Conservation (phyloP, 1,140 invertebrate species). For the Magallana angulata region DNA sequence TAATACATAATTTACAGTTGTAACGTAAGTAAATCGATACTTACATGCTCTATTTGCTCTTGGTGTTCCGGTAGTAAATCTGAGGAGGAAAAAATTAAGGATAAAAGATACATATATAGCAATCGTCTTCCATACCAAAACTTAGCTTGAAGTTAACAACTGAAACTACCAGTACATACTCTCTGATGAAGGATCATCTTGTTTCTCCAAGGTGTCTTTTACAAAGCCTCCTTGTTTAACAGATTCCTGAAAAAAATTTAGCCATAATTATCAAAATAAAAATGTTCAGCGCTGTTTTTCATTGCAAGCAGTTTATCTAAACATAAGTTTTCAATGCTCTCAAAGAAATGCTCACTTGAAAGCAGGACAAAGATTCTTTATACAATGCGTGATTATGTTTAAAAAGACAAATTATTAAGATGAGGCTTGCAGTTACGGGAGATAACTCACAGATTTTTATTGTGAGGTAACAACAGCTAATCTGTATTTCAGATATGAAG, state of each 20-base stretch:
- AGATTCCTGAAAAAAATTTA: constrained; percentile 37
- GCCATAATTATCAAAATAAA: background rate
- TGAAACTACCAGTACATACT: background rate
- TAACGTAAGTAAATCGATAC: background rate
- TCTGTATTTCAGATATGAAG: too few relatives aligned
- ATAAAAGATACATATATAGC: background rate
- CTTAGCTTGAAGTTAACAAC: background rate
- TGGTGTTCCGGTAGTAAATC: constrained; percentile 45
- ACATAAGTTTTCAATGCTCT: too few relatives aligned
- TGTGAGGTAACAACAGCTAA: too few relatives aligned
- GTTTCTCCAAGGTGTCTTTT: constrained; percentile 50
- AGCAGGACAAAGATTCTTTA: too few relatives aligned
- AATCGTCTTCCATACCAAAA: background rate
- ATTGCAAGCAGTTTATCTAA: too few relatives aligned
- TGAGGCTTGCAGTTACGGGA: too few relatives aligned
- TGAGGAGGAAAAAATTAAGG: background rate
- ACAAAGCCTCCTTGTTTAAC: constrained; percentile 51
- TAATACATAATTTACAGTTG: too few relatives aligned
- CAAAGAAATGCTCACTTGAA: too few relatives aligned
- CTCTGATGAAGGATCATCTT: constrained; percentile 24
- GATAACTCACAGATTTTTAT: too few relatives aligned
- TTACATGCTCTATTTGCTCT: constrained; percentile 39
- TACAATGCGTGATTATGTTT: too few relatives aligned
- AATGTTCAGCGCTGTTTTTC: background rate
- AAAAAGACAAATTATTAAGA: too few relatives aligned